Base-by-base conservation (phyloP, 2,113 vertebrate genomes). In the Psettodes erumei region DNA sequence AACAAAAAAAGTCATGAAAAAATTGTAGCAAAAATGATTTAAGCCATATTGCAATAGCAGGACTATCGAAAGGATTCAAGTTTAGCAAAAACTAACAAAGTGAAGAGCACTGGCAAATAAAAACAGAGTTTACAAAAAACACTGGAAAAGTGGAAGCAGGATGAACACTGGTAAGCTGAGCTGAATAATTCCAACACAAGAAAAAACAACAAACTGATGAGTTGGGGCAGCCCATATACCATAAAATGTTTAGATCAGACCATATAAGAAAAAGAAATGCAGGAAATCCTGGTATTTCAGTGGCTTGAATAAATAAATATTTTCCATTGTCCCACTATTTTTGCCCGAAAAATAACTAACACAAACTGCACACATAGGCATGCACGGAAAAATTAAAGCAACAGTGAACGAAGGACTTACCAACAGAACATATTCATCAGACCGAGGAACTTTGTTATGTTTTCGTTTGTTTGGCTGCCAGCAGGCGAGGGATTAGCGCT, bases 1-100 rank as follows among this genome's bases (percentile, higher is more conserved):
- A 32, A 8, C 27, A 78, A 86, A 45, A 47, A 74, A 84, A 84
- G 48, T 59, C 35, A 7, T 77, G 15, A 85, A 89, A 86, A 86
- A 67, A 88, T 86, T 56, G 37, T 38, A 3, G 13, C 11, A 13
- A 38, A 13, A 38, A 38, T 38, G 58, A 27, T 60, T 40, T 60
- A 40, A 25, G 21, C 18, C 19, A 2, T 18, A 18, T 42, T 2
- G 8, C 40, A 42, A 19, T 19, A n/a, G 8, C 9, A n/a, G 42
- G 16, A 45, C n/a, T n/a, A n/a, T n/a, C n/a, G n/a, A n/a, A n/a
- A n/a, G n/a, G n/a, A n/a, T n/a, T n/a, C n/a, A n/a, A n/a, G n/a
- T n/a, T n/a, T n/a, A n/a, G n/a, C n/a, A n/a, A n/a, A n/a, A n/a
- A n/a, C n/a, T n/a, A n/a, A n/a, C n/a, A n/a, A n/a, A n/a, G n/a